Conservation (phyloP, 2,888 invertebrate species). For the Tenodera sinensis region DNA sequence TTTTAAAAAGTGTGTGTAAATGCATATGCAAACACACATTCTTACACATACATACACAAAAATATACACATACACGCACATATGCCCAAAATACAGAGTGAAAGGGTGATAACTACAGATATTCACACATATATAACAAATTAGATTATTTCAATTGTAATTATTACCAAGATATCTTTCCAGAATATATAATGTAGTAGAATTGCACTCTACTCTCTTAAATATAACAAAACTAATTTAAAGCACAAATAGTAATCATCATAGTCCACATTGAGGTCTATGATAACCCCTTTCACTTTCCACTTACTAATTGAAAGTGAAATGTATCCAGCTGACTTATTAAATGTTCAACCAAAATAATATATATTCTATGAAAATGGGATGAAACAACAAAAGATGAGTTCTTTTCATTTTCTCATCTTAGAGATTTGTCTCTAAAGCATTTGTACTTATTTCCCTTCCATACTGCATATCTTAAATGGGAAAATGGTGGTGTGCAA, state of each 20-base stretch:
- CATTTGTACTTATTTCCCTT: background rate
- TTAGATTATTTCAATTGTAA: background rate
- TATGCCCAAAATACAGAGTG: background rate
- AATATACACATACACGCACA: no score
- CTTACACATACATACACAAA: background rate
- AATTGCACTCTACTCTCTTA: background rate
- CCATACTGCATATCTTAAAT: background rate
- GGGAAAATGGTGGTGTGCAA: background rate
- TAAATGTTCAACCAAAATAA: background rate
- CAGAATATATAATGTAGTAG: background rate
- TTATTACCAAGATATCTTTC: background rate
- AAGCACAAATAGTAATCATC: background rate
- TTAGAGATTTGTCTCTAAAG: background rate
- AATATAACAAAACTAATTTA: background rate
- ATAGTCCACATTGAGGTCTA: background rate
- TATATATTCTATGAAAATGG: background rate
- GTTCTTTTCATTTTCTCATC: background rate
- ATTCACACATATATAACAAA: background rate
- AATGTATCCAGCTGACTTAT: background rate
- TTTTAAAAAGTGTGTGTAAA: background rate
- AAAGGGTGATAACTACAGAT: background rate
- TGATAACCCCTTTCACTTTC: background rate
- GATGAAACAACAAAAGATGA: background rate
- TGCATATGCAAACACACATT: background rate
- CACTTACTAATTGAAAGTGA: background rate